These are phyloP conservation scores for Xyliphius kryptos DNA, from an alignment of 2,113 vertebrate genomes.

Conservation along the genomic window DNA sequence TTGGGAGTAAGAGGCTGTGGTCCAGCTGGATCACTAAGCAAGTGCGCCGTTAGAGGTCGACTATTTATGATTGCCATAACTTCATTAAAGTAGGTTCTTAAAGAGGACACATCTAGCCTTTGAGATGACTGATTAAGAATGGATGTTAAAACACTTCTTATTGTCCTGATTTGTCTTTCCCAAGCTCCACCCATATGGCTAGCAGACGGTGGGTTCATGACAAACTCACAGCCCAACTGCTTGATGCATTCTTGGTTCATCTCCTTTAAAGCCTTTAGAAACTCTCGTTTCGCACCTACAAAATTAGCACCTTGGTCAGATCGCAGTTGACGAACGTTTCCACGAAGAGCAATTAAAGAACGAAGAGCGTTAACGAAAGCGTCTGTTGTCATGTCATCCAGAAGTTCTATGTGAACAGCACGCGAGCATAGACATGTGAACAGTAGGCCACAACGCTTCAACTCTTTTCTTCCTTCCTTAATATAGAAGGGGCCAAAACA, in stretches of 20 bases:
- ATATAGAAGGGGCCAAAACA: background rate
- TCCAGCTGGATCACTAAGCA: slow-evolving; percentile 21
- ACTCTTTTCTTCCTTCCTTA: background rate
- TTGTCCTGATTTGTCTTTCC: background rate
- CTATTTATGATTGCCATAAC: slow-evolving; percentile 34
- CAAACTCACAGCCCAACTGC: slow-evolving; percentile 28
- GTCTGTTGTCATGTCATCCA: slow-evolving; percentile 6
- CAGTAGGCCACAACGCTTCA: background rate
- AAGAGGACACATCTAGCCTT: slow-evolving; percentile 15
- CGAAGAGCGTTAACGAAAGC: slow-evolving; percentile 3
- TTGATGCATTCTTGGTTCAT: slow-evolving; percentile 30
- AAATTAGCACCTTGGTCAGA: slow-evolving; percentile 18
- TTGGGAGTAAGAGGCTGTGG: slow-evolving; percentile 22
- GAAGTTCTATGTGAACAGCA: slow-evolving; percentile 10
- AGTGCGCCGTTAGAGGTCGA: slow-evolving; percentile 18
- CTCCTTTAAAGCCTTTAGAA: slow-evolving; percentile 23
- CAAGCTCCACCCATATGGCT: slow-evolving; percentile 13
- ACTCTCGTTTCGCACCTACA: slow-evolving; percentile 26
- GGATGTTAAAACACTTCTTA: background rate
- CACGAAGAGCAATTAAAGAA: slow-evolving; percentile 5
- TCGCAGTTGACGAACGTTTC: background rate
- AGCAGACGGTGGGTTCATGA: slow-evolving; percentile 35
- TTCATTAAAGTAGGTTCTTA: slow-evolving; percentile 20
- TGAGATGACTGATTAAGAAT: background rate
- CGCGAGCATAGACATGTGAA: slow-evolving; percentile 1